These are phyloP conservation scores for Hyla sarda DNA, from an alignment of 2,113 vertebrate genomes.

Conservation along the genomic window DNA sequence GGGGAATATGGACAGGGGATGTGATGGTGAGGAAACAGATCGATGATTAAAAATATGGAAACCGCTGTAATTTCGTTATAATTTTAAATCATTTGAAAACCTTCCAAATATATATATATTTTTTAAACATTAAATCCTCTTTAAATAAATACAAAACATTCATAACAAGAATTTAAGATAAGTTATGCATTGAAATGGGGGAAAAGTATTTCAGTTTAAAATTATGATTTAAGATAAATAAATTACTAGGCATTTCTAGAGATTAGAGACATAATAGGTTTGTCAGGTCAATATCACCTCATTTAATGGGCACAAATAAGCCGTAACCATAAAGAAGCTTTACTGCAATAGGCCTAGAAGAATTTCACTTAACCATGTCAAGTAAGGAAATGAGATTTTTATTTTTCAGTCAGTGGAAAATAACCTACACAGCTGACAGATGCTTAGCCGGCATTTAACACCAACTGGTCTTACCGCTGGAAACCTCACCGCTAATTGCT, in stretches of 20 bases:
- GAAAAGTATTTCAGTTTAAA: not conserved
- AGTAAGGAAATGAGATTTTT: slow-evolving; percentile 37
- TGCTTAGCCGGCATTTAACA: slow-evolving; percentile 51
- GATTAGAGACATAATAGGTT: not conserved
- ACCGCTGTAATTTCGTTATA: too few relatives aligned
- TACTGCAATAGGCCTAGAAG: not conserved
- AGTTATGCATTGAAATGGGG: too few relatives aligned
- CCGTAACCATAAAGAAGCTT: not conserved
- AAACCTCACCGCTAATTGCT: slow-evolving; percentile 53
- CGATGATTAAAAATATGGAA: too few relatives aligned
- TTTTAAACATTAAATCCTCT: too few relatives aligned
- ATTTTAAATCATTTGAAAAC: too few relatives aligned
- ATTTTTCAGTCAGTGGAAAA: slow-evolving; percentile 45
- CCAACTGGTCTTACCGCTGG: slow-evolving; percentile 47
- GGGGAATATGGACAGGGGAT: too few relatives aligned
- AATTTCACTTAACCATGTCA: slow-evolving; percentile 35
- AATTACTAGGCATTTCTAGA: not conserved
- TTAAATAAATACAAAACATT: too few relatives aligned
- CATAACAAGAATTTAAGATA: too few relatives aligned
- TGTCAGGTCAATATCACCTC: not conserved
- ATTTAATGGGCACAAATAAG: not conserved
- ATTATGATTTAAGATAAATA: not conserved
- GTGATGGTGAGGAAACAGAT: too few relatives aligned
- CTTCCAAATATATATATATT: too few relatives aligned
- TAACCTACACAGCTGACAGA: slow-evolving; percentile 53